Evolutionary conservation across 2,113 vertebrate genomes (phyloP).

Genomic region (Glaucomys volans): DNA sequence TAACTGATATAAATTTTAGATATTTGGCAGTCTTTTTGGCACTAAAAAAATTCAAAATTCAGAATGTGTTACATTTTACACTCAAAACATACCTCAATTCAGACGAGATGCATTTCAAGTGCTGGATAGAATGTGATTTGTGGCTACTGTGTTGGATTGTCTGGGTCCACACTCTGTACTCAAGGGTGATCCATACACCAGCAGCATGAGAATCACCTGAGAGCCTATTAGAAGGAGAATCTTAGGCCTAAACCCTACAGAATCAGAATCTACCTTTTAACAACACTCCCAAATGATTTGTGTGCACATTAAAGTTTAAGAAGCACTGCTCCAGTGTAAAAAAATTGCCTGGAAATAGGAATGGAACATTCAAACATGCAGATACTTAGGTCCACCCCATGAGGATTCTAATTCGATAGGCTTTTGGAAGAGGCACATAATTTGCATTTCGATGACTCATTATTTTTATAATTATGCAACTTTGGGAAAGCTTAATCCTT

Average conservation of each 20-base stretch:
- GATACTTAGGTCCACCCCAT: background rate
- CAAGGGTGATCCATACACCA: background rate
- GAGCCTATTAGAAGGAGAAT: background rate
- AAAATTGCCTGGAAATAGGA: background rate
- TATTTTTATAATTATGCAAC: slow-evolving; percentile 37
- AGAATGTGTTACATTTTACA: background rate
- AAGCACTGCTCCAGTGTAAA: background rate
- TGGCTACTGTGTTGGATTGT: background rate
- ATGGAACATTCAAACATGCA: background rate
- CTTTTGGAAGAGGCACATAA: background rate
- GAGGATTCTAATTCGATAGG: background rate
- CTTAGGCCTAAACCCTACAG: background rate
- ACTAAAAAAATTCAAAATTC: background rate
- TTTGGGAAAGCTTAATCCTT: background rate
- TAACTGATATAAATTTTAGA: background rate
- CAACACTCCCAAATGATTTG: background rate
- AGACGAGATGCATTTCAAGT: background rate
- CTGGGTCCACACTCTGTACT: background rate
- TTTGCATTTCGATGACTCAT: slow-evolving; percentile 40
- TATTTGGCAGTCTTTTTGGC: background rate
- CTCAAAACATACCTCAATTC: background rate
- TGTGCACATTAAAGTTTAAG: background rate
- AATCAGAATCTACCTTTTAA: background rate
- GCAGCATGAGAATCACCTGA: background rate
- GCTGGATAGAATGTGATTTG: background rate